Base-by-base conservation (phyloP, 2,113 vertebrate genomes). In the Jacana jacana region DNA sequence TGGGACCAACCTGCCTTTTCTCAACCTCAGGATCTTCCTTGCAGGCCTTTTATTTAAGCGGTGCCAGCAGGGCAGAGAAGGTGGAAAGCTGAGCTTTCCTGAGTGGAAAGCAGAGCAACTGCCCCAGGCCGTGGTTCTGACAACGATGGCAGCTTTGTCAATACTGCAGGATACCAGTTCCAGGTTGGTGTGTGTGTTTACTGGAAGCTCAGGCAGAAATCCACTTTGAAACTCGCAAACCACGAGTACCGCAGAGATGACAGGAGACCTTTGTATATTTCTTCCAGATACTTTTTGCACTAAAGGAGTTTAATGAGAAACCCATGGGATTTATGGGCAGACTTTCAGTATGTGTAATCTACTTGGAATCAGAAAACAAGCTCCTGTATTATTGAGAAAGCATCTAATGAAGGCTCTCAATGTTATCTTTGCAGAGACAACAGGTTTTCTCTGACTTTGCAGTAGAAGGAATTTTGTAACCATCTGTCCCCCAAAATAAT, bases 281-380 rank as follows among this genome's bases (percentile, higher is more conserved):
- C 98, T 98, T 97, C 98, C 63, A 77, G 70, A 73, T 64, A 72
- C 30, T 92, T 72, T 24, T 2, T 77, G 54, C 35, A 78, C 65
- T 88, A 79, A 93, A 81, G 35, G 46, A 64, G 11, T 84, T 79
- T 77, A 86, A 63, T 35, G 81, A 44, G 48, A 80, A 77, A 61
- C 9, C 3, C 6, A 11, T 49, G 48, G 85, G 46, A 54, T 27
- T 40, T 70, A 46, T 12, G 27, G 27, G 9, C 46, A 82, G 60
- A 27, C n/a, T 77, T 93, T 81, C 77, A 60, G 49, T 17, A 11
- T 15, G 12, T 23, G 58, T 33, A 13, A 73, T 40, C 14, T 58
- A 54, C 30, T 4, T 16, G 10, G 27, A 92, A 76, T 18, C 9
- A 60, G 58, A n/a, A 85, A 77, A 48, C 31, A 3, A 9, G 10